A percentile compares a stretch with the other conserved stretches of the same genome.
Evolutionary conservation across 2,797 vertebrate genomes (phyloP).

Genomic region (Echiichthys vipera): DNA sequence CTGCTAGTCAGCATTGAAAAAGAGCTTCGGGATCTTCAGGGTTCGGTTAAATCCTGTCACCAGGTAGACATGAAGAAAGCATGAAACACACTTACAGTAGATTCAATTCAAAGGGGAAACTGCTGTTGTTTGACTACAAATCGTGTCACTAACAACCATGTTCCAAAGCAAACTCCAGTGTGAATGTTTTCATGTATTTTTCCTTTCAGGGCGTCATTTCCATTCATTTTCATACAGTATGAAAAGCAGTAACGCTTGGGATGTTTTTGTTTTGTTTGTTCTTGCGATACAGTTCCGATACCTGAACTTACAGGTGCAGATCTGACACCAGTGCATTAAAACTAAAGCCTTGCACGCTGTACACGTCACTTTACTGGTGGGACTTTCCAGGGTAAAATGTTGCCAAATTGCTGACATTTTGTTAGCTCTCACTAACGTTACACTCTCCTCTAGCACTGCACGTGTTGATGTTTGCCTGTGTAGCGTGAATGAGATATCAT

Average conservation of each 20-base stretch:
- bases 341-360: too few species aligned
- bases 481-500: too few species aligned
- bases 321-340: too few species aligned
- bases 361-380: too few species aligned
- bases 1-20: slow-evolving; percentile 54
- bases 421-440: too few species aligned
- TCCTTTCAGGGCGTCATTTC: background rate
- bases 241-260: background rate
- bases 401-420: too few species aligned
- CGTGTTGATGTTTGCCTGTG: too few species aligned
- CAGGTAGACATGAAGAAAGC: slow-evolving; percentile 65
- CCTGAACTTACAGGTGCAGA: too few species aligned
- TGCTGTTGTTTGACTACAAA: background rate
- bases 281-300: too few species aligned
- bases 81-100: background rate
- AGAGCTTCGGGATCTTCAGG: slow-evolving; percentile 56
- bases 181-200: background rate
- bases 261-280: too few species aligned
- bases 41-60: slow-evolving; percentile 32
- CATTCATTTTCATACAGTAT: background rate
- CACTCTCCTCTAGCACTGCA: too few species aligned
- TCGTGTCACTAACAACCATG: background rate
- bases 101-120: background rate
- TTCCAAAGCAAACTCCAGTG: background rate
- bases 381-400: too few species aligned